Evolutionary conservation across 2,113 vertebrate genomes (phyloP).

Genomic region (Tetraodon nigroviridis): DNA sequence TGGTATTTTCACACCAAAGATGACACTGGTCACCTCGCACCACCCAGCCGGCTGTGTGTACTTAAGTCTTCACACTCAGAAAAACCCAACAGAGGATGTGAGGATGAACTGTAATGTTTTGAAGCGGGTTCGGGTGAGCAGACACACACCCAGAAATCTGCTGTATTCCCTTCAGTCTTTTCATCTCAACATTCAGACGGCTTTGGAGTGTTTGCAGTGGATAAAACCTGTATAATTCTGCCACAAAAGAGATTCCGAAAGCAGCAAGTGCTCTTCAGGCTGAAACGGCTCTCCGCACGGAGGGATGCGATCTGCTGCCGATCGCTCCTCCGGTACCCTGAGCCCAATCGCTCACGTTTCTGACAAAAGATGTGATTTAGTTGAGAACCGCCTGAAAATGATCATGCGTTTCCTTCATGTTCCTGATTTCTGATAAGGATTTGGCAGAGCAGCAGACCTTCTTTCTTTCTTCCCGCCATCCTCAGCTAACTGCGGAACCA

Average conservation of each 20-base stretch:
- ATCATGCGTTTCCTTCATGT: slow-evolving; percentile 18
- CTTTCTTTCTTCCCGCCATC: slow-evolving; percentile 14
- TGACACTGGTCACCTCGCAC: slow-evolving; percentile 6
- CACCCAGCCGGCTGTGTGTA: slow-evolving; percentile 2
- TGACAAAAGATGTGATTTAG: slow-evolving; percentile 10
- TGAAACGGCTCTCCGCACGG: slow-evolving; percentile 27
- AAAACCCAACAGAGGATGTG: slow-evolving; percentile 3
- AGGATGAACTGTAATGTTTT: slow-evolving; percentile 2
- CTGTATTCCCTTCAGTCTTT: not conserved
- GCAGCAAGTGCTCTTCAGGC: slow-evolving; percentile 14
- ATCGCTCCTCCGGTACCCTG: slow-evolving; percentile 21
- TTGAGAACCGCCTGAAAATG: slow-evolving; percentile 15
- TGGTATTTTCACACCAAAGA: slow-evolving; percentile 5
- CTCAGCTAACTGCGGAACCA: slow-evolving; percentile 32
- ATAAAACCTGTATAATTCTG: not conserved
- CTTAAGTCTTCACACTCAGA: not conserved
- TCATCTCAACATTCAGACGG: not conserved
- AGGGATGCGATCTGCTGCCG: slow-evolving; percentile 14
- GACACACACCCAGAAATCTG: too few species aligned
- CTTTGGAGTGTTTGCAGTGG: not conserved
- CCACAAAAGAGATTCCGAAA: slow-evolving; percentile 6
- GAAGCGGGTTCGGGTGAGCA: too few species aligned
- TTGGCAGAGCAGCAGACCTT: not conserved
- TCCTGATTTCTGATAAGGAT: slow-evolving; percentile 34
- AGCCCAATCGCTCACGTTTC: slow-evolving; percentile 20